A percentile compares a stretch with the other conserved stretches of the same genome.
These are phyloP conservation scores for Zosterops lateralis DNA, from an alignment of 2,113 vertebrate genomes.

Conservation along the genomic window DNA sequence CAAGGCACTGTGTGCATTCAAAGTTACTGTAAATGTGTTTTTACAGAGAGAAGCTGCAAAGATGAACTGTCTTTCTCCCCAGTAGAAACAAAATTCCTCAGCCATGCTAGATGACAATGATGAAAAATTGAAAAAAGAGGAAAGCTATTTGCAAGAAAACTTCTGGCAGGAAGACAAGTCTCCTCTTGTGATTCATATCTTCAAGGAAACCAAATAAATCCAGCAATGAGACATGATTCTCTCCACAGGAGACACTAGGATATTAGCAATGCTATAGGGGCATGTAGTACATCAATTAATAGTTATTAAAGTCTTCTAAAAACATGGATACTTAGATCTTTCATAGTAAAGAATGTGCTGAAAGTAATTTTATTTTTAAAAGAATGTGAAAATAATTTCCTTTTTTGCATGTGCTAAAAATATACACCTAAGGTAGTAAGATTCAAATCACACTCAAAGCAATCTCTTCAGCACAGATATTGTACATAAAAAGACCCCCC, in stretches of 20 bases:
- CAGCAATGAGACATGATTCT: neutral
- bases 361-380: neutral
- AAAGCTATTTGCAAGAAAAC: slow-evolving; percentile 10
- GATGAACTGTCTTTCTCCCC: neutral
- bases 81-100: neutral
- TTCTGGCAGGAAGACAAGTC: neutral
- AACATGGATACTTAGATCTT: neutral
- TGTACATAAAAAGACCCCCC: neutral
- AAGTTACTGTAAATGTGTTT: slow-evolving; percentile 1
- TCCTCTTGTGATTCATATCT: slow-evolving; percentile 1
- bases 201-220: slow-evolving; percentile 18
- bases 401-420: neutral
- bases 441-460: neutral
- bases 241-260: neutral
- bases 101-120: neutral
- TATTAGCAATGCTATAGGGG: neutral
- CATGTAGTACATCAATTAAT: neutral
- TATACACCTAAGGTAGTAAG: neutral
- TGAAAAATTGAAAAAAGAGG: neutral
- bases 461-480: neutral
- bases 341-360: neutral
- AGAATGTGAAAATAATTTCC: neutral
- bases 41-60: neutral
- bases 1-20: neutral
- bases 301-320: neutral